Evolutionary conservation across 2,797 vertebrate species (phyloP).

Genomic region (Petrocephalus schoutedeni): DNA sequence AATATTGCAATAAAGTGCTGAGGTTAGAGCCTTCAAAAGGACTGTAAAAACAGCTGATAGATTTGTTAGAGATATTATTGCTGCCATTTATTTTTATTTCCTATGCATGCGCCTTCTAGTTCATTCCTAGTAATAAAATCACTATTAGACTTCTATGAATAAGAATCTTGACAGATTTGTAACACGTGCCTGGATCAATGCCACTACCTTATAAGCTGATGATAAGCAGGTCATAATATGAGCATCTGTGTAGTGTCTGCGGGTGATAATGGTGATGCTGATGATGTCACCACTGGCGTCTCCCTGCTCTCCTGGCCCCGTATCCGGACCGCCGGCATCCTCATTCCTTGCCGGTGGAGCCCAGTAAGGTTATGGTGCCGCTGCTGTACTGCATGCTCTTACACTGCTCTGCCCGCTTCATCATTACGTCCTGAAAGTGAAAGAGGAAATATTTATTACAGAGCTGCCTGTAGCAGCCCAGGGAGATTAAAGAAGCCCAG

Average conservation of each 20-base stretch:
- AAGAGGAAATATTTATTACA: neutral
- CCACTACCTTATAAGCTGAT: neutral
- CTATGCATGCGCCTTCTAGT: neutral
- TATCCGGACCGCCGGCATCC: neutral
- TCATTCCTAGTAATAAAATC: neutral
- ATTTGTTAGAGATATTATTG: neutral
- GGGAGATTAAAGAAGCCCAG: neutral
- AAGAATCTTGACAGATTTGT: neutral
- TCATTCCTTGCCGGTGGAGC: neutral
- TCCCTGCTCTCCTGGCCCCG: neutral
- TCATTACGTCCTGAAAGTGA: slow-evolving; percentile 49
- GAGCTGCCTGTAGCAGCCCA: neutral
- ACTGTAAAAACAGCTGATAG: neutral
- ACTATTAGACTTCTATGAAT: neutral
- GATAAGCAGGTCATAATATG: neutral
- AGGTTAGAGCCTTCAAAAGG: neutral
- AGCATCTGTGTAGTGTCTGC: neutral
- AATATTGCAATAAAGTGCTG: neutral
- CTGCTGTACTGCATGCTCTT: slow-evolving; percentile 54
- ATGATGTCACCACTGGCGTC: neutral
- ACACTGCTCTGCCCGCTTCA: slow-evolving; percentile 45
- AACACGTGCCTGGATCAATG: neutral
- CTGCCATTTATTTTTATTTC: neutral
- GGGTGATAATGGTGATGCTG: neutral
- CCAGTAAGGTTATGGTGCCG: slow-evolving; percentile 55